Conservation (phyloP, 2,113 vertebrate species). For the Turnix velox region DNA sequence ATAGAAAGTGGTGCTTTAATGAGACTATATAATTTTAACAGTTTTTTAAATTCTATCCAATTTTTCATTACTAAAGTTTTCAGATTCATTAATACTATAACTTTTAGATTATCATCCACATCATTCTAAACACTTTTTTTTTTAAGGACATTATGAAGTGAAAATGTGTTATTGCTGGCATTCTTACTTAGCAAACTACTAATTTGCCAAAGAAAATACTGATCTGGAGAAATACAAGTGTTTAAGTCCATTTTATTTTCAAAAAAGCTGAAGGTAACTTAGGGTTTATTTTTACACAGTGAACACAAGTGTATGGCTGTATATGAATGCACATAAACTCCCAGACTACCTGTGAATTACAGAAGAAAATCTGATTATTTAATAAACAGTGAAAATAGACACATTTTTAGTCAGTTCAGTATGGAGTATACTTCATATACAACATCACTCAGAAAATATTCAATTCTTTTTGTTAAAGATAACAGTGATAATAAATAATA, state of each 20-base stretch:
- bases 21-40: neutral
- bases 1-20: neutral
- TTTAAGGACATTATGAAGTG: neutral
- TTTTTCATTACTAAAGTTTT: neutral
- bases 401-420: neutral
- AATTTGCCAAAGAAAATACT: neutral
- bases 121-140: neutral
- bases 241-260: slow-evolving; percentile 6
- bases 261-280: neutral
- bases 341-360: neutral
- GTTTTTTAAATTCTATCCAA: neutral
- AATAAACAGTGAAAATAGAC: neutral
- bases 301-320: neutral
- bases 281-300: neutral
- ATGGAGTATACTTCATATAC: neutral
- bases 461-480: neutral
- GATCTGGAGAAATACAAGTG: neutral
- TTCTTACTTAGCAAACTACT: neutral
- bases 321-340: neutral
- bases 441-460: neutral
- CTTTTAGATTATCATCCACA: neutral
- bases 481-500: rapidly evolving
- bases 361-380: neutral
- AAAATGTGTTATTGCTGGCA: neutral
- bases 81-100: neutral